phyloP scores from a whole-genome alignment of 2,888 invertebrate genomes.

The Cephonodes hylas region DNA sequence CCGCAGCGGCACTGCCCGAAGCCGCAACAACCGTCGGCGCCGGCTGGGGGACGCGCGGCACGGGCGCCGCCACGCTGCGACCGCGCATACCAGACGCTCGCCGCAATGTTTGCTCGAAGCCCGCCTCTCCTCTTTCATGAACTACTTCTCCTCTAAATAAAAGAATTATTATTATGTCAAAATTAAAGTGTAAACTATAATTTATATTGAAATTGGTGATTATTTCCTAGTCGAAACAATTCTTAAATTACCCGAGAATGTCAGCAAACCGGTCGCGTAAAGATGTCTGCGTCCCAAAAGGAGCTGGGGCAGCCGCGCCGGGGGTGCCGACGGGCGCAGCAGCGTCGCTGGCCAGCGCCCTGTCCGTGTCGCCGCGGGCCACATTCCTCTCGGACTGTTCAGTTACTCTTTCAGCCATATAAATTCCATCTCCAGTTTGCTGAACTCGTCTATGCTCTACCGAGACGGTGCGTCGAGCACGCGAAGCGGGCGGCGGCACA shows the following conservation, averaged over 20 bases:
- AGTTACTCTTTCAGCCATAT: not conserved
- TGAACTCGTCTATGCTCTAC: not conserved
- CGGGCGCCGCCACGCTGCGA: constrained; percentile 31
- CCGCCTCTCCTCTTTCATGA: constrained; percentile 41
- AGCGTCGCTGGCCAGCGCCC: constrained; percentile 4
- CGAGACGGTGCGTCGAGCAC: constrained; percentile 47
- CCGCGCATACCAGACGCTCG: constrained; percentile 34
- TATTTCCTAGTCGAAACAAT: too few species aligned
- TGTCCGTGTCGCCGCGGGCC: not conserved
- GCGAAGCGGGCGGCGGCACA: constrained; percentile 73
- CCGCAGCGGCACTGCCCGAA: constrained; percentile 85
- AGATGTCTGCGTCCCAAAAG: constrained; percentile 22
- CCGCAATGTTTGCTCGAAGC: constrained; percentile 31
- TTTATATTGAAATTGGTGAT: not conserved
- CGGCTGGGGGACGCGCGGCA: constrained; percentile 17
- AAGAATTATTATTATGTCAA: too few species aligned
- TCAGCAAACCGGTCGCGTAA: constrained; percentile 84
- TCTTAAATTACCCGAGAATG: constrained; percentile 83
- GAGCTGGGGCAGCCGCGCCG: constrained; percentile 28
- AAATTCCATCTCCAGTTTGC: not conserved
- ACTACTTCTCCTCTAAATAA: constrained; percentile 60
- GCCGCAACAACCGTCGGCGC: constrained; percentile 22
- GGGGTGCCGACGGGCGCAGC: constrained; percentile 30
- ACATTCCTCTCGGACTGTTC: not conserved
- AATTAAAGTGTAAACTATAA: not conserved